These are phyloP conservation scores for Gasterosteus nipponicus DNA, from an alignment of 2,113 vertebrate species.

Conservation along the genomic window DNA sequence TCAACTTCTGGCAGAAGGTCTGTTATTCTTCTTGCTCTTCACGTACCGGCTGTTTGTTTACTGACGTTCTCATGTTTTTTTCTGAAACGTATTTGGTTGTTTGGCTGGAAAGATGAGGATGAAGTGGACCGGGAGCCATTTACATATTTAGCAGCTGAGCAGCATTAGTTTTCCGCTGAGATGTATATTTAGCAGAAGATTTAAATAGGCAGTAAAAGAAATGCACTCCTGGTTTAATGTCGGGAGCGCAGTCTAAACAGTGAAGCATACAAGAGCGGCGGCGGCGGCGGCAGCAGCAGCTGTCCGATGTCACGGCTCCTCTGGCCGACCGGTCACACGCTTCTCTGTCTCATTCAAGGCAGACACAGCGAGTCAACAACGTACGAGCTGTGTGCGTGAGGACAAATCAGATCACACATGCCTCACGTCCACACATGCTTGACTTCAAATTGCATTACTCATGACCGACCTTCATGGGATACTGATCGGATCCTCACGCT, in stretches of 20 bases:
- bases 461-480: slow-evolving; percentile 13
- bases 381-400: slow-evolving; percentile 33
- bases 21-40: slow-evolving; percentile 52
- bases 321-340: slow-evolving; percentile 49
- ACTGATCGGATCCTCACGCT: slow-evolving; percentile 11
- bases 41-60: slow-evolving; percentile 50
- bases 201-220: slow-evolving; percentile 26
- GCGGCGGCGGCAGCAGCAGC: slow-evolving; percentile 56
- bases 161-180: not conserved
- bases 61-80: slow-evolving; percentile 37
- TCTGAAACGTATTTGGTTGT: slow-evolving; percentile 14
- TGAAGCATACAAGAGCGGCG: slow-evolving; percentile 28
- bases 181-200: slow-evolving; percentile 12
- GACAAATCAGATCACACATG: slow-evolving; percentile 24
- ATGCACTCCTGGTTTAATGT: slow-evolving; percentile 29
- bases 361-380: slow-evolving; percentile 43
- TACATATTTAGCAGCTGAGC: not conserved
- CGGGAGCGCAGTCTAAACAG: slow-evolving; percentile 51
- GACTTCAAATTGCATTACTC: slow-evolving; percentile 23
- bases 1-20: slow-evolving; percentile 99
- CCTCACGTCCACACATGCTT: slow-evolving; percentile 21
- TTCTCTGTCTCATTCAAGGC: slow-evolving; percentile 46
- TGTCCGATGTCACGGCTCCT: slow-evolving; percentile 53
- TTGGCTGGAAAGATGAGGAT: slow-evolving; percentile 14
- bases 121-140: not conserved